Evolutionary conservation across 2,113 vertebrate genomes (phyloP).

Genomic region (Macrotus californicus): DNA sequence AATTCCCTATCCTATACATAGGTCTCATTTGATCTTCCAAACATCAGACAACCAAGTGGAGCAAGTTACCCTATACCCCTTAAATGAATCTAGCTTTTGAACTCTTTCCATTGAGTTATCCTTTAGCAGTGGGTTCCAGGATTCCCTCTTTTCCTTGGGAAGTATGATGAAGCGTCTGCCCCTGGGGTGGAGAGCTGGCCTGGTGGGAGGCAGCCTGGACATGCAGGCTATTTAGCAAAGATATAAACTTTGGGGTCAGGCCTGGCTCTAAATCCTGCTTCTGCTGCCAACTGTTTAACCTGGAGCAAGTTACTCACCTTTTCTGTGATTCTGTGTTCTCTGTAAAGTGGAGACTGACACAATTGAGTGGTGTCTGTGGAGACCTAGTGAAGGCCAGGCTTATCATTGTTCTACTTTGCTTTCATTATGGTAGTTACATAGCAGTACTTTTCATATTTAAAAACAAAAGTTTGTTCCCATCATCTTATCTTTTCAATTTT

Average conservation of each 20-base stretch:
- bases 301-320: not conserved
- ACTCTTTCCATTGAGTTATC: not conserved
- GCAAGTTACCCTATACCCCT: not conserved
- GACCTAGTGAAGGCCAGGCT: not conserved
- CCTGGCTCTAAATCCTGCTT: not conserved
- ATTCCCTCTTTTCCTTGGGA: not conserved
- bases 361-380: accelerated
- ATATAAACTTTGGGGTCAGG: not conserved
- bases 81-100: not conserved
- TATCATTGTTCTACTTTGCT: not conserved
- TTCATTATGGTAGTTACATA: not conserved
- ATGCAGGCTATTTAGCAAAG: not conserved
- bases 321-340: not conserved
- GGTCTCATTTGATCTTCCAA: not conserved
- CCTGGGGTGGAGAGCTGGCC: not conserved
- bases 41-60: not conserved
- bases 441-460: not conserved
- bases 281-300: not conserved
- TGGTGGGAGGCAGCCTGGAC: not conserved
- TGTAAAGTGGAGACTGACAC: accelerated
- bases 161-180: not conserved
- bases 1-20: not conserved
- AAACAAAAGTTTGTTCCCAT: not conserved
- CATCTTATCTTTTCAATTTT: not conserved
- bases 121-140: not conserved